These are phyloP conservation scores for Pangasius djambal DNA, from an alignment of 2,797 vertebrate species.

Conservation along the genomic window DNA sequence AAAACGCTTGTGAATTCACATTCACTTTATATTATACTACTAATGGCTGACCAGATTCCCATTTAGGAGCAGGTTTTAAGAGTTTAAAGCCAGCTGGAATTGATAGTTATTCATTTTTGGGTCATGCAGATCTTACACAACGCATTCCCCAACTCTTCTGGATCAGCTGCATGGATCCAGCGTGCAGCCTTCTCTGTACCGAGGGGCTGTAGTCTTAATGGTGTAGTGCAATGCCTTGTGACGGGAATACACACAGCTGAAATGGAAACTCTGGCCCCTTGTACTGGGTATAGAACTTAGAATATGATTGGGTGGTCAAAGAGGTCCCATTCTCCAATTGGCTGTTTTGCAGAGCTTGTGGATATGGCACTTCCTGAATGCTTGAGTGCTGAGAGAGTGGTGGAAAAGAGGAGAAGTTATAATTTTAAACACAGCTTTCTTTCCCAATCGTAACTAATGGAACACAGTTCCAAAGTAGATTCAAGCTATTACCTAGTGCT, in stretches of 20 bases:
- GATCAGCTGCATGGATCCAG: conserved; percentile 19
- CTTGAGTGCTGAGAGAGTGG: conserved; percentile 67
- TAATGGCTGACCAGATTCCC: background rate
- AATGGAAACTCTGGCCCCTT: conserved; percentile 73
- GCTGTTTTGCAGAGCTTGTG: conserved; percentile 39
- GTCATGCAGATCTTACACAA: conserved; percentile 24
- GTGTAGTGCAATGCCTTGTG: conserved; percentile 50
- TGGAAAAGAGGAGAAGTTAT: conserved; percentile 63
- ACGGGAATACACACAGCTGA: conserved; percentile 66
- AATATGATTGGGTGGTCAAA: conserved; percentile 48
- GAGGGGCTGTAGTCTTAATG: conserved; percentile 11
- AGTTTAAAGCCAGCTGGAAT: conserved; percentile 11
- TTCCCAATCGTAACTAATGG: conserved; percentile 29
- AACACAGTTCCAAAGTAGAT: conserved; percentile 22
- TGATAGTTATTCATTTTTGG: conserved; percentile 1
- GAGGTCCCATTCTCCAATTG: conserved; percentile 37
- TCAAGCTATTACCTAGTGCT: conserved; percentile 30
- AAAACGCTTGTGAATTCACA: background rate
- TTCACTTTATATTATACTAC: background rate
- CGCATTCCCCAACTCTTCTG: background rate
- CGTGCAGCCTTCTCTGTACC: background rate
- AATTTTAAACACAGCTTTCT: conserved; percentile 59
- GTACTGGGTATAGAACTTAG: conserved; percentile 40
- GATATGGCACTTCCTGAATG: conserved; percentile 69
- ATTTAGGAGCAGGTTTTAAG: background rate